A percentile compares a stretch with the other conserved stretches of the same genome.
These are phyloP conservation scores for Zophobas atratus DNA, from an alignment of 1,140 invertebrate genomes.

Conservation along the genomic window DNA sequence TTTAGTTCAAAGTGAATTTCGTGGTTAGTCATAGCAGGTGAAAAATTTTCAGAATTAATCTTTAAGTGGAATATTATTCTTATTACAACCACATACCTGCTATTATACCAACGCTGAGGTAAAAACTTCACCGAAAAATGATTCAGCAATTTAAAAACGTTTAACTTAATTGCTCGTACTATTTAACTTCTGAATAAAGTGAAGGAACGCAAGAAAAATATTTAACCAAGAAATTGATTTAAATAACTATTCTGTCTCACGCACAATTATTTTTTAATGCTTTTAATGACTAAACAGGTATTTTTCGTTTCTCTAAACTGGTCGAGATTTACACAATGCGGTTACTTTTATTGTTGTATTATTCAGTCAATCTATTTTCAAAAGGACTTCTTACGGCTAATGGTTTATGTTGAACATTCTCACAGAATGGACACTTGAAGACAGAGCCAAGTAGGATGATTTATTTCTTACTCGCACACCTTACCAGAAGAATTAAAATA, in stretches of 20 bases:
- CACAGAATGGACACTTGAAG: neutral
- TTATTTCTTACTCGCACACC: constrained; percentile 13
- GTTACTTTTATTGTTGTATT: constrained; percentile 30
- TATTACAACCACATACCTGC: neutral
- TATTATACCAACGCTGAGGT: neutral
- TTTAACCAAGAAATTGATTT: constrained; percentile 47
- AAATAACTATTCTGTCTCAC: constrained; percentile 47
- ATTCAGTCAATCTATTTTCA: constrained; percentile 21
- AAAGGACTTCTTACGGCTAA: constrained; percentile 6
- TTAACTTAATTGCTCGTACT: constrained; percentile 44
- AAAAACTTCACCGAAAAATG: constrained; percentile 42
- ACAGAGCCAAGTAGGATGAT: neutral
- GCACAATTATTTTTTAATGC: constrained; percentile 46
- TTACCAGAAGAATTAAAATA: constrained; percentile 30
- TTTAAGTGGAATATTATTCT: neutral
- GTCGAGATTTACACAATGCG: neutral
- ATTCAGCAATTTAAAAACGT: constrained; percentile 49
- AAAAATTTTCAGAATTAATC: too few species aligned
- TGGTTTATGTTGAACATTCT: constrained; percentile 21
- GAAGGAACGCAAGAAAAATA: constrained; percentile 33
- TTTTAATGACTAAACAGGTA: constrained; percentile 43
- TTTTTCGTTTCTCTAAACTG: constrained; percentile 23
- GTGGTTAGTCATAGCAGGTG: too few species aligned
- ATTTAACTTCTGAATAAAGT: constrained; percentile 44
- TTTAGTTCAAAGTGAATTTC: neutral